Percentiles rank a stretch among this genome's conserved stretches.
Evolutionary conservation across 35 echinoderm and acorn worm species (phyloP).

Genomic region (Ophioderma brevispina): DNA sequence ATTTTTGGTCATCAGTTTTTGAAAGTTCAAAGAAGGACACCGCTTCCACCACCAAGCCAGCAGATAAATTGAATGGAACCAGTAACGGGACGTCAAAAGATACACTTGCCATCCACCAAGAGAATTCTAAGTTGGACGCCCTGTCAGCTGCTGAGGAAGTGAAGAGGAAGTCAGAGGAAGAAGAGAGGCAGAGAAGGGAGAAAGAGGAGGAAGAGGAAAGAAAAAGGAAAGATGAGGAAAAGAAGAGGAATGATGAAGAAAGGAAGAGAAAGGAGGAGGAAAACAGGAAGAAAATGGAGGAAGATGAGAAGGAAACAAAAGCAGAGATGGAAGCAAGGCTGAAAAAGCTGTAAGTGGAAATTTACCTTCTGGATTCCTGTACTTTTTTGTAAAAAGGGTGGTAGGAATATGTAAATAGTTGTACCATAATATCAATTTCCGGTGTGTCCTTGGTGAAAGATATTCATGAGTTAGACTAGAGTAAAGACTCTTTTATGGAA

Average conservation of each 20-base stretch:
- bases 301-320: constrained; percentile 34
- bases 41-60: background rate
- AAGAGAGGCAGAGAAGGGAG: constrained; percentile 34
- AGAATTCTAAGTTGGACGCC: background rate
- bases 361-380: too few species aligned
- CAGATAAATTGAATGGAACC: background rate
- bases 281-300: constrained; percentile 15
- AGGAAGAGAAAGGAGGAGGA: constrained; percentile 21
- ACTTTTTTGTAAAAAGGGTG: too few species aligned
- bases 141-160: constrained; percentile 19
- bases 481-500: too few species aligned
- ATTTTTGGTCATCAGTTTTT: constrained; percentile 48
- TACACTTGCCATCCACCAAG: background rate
- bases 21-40: constrained; percentile 83
- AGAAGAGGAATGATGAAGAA: constrained; percentile 18
- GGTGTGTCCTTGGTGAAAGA: too few species aligned
- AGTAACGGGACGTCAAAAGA: background rate
- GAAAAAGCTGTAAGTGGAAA: constrained; percentile 24
- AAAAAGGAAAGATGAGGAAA: background rate
- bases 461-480: too few species aligned
- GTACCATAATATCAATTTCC: background rate
- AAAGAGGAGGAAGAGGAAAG: constrained; percentile 25
- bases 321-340: background rate
- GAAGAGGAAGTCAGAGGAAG: constrained; percentile 20
- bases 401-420: background rate